Evolutionary conservation across 2,113 vertebrate species (phyloP).

Genomic region (Salvator merianae): DNA sequence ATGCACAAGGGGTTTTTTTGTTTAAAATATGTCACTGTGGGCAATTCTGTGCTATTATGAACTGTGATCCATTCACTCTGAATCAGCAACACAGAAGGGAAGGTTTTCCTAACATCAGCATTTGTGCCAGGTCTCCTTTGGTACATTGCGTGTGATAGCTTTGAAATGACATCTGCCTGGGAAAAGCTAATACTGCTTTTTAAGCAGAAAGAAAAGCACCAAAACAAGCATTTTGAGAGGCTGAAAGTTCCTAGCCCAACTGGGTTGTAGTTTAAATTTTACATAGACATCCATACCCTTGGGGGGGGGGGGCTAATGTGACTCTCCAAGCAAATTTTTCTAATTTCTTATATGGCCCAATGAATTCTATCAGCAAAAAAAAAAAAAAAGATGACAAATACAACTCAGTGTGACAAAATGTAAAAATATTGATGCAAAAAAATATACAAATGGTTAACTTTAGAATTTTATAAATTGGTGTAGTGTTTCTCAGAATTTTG

Average conservation of each 20-base stretch:
- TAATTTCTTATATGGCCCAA: no score
- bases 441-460: no score
- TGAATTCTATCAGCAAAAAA: no score
- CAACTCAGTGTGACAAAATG: no score
- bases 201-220: slow-evolving; percentile 38
- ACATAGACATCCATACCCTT: no score
- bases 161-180: slow-evolving; percentile 4
- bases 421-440: no score
- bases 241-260: slow-evolving; percentile 34
- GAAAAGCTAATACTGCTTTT: slow-evolving; percentile 4
- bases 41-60: slow-evolving; percentile 46
- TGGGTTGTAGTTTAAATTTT: neutral
- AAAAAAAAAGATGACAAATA: no score
- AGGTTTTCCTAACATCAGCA: slow-evolving; percentile 47
- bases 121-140: slow-evolving; percentile 51
- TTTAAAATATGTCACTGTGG: slow-evolving; percentile 53
- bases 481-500: no score
- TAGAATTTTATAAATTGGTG: no score
- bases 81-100: neutral
- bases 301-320: no score
- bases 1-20: slow-evolving; percentile 2
- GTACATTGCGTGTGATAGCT: slow-evolving; percentile 39
- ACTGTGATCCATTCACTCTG: slow-evolving; percentile 42
- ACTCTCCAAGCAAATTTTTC: no score
- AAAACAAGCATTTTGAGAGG: slow-evolving; percentile 23